These are phyloP conservation scores for Meleagris gallopavo DNA, from an alignment of 2,113 vertebrate genomes.

Conservation along the genomic window DNA sequence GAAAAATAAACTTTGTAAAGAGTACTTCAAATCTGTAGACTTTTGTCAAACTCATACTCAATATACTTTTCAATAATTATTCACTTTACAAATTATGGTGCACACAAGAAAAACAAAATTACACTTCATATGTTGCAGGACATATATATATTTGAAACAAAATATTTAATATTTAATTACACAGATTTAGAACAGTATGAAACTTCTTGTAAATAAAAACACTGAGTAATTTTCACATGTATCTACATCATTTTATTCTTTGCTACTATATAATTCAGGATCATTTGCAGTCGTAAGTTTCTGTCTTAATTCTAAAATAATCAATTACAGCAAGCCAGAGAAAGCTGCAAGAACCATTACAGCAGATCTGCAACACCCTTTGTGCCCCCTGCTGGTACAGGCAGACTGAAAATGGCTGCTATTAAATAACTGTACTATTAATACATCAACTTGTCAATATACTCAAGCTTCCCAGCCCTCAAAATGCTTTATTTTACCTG, in stretches of 20 bases:
- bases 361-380: not conserved
- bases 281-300: not conserved
- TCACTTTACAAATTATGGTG: not conserved
- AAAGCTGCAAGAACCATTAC: not conserved
- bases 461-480: not conserved
- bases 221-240: not conserved
- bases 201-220: not conserved
- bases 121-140: not conserved
- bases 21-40: not conserved
- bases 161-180: not conserved
- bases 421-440: not conserved
- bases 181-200: not conserved
- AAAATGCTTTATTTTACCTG: not conserved
- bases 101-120: not conserved
- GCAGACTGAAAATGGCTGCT: not conserved
- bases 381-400: not conserved
- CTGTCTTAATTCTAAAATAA: not conserved
- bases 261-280: not conserved
- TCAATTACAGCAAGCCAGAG: not conserved
- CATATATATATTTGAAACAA: not conserved
- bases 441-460: not conserved
- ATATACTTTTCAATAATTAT: not conserved
- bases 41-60: not conserved
- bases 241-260: not conserved
- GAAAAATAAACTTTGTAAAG: conserved; percentile 15